Conservation (phyloP, 2,888 invertebrate species). For the Zootermopsis nevadensis region DNA sequence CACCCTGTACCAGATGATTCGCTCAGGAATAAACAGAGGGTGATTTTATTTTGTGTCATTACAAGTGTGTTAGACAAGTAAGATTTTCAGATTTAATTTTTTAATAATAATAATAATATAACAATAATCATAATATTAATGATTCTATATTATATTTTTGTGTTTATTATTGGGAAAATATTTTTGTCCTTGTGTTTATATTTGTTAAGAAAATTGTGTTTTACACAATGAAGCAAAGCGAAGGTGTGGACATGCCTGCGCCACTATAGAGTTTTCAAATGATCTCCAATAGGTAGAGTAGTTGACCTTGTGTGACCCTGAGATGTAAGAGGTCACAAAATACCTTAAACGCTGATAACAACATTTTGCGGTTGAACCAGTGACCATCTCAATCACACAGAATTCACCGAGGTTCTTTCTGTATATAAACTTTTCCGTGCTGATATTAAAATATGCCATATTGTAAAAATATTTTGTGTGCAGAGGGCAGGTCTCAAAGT, state of each 20-base stretch:
- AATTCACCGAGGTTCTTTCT: neutral
- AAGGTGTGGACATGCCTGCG: neutral
- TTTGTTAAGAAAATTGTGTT: constrained; percentile 32
- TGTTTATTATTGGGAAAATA: constrained; percentile 22
- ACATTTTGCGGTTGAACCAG: neutral
- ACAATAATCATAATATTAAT: neutral
- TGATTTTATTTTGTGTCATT: neutral
- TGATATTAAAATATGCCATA: neutral
- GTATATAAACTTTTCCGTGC: neutral
- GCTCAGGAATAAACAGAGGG: constrained; percentile 37
- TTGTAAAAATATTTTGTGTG: neutral
- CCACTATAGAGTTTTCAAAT: constrained; percentile 54
- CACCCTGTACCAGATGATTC: constrained; percentile 22
- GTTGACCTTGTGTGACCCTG: constrained; percentile 34
- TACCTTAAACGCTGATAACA: neutral
- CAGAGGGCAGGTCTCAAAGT: constrained; percentile 20
- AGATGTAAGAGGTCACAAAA: neutral
- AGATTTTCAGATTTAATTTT: constrained; percentile 11
- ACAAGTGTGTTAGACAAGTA: neutral
- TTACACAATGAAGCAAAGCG: neutral
- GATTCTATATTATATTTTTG: constrained; percentile 31
- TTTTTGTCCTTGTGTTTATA: constrained; percentile 32
- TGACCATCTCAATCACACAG: neutral
- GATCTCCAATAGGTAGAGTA: constrained; percentile 56
- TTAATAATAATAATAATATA: neutral